A percentile compares a stretch with the other conserved stretches of the same genome.
Evolutionary conservation across 2,888 invertebrate genomes (phyloP).

Genomic region (Nemotelus pantherinus): DNA sequence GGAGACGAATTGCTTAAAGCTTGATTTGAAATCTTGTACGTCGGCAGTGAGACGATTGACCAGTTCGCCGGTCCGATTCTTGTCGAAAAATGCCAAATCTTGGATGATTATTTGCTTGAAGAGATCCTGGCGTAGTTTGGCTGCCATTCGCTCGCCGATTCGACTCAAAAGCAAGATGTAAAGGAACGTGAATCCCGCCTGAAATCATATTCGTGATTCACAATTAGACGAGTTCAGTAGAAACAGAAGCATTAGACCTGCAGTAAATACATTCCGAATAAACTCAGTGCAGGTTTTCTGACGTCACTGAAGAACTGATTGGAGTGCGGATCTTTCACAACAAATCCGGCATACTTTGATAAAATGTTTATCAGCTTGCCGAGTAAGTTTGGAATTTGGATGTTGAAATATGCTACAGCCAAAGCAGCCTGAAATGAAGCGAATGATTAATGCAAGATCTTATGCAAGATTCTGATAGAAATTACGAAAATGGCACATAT

Average conservation of each 20-base stretch:
- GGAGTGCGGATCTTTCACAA: constrained; percentile 62
- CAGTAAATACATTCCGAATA: constrained; percentile 62
- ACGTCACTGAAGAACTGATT: constrained; percentile 60
- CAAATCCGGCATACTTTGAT: constrained; percentile 66
- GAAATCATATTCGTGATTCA: constrained; percentile 56
- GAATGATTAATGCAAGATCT: background rate
- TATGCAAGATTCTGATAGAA: background rate
- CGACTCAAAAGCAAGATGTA: constrained; percentile 89
- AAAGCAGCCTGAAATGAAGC: constrained; percentile 79
- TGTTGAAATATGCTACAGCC: constrained; percentile 86
- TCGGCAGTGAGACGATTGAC: constrained; percentile 91
- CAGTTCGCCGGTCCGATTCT: constrained; percentile 89
- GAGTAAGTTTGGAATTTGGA: constrained; percentile 86
- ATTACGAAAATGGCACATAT: constrained; percentile 79
- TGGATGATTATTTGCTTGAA: constrained; percentile 86
- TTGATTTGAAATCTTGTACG: constrained; percentile 96
- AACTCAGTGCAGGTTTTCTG: constrained; percentile 59
- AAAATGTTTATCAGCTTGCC: constrained; percentile 85
- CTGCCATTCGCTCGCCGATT: constrained; percentile 89
- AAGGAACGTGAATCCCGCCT: constrained; percentile 87
- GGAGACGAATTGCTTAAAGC: constrained; percentile 92
- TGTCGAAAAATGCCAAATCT: constrained; percentile 91
- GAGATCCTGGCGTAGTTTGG: constrained; percentile 80
- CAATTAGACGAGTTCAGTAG: background rate
- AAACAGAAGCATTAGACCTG: constrained; percentile 53